phyloP scores from a whole-genome alignment of 2,888 invertebrate species.

The Caenorhabditis panamensis region DNA sequence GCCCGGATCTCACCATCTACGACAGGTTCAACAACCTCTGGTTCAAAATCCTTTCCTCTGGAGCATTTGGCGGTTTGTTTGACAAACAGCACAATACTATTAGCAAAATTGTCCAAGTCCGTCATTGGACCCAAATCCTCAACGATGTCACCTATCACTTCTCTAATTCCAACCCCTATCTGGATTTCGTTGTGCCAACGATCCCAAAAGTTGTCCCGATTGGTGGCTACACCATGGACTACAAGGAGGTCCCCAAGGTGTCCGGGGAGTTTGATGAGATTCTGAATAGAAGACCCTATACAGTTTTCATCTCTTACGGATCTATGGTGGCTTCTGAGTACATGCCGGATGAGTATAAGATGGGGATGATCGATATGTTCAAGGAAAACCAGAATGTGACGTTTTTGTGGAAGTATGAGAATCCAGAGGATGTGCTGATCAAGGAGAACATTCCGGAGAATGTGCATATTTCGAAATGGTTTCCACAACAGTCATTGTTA shows the following conservation, averaged over 20 bases:
- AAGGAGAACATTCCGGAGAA: constrained; percentile 36
- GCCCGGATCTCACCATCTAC: constrained; percentile 15
- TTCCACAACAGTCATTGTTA: constrained; percentile 41
- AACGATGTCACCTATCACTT: constrained; percentile 57
- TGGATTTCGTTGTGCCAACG: constrained; percentile 60
- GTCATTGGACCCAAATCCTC: constrained; percentile 52
- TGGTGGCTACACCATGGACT: constrained; percentile 42
- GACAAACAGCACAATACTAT: constrained; percentile 37
- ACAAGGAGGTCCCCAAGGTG: background rate
- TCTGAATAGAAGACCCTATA: constrained; percentile 14
- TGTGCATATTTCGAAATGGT: constrained; percentile 43
- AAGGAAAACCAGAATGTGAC: constrained; percentile 38
- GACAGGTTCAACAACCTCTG: constrained; percentile 49
- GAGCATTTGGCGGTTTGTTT: constrained; percentile 26
- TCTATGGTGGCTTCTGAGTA: constrained; percentile 36
- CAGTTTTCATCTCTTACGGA: constrained; percentile 52
- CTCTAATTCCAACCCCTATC: constrained; percentile 55
- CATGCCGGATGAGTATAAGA: constrained; percentile 42
- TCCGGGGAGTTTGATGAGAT: constrained; percentile 24
- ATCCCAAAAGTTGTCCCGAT: constrained; percentile 57
- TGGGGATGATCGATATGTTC: constrained; percentile 40
- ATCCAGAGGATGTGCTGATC: constrained; percentile 30
- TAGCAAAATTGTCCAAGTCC: constrained; percentile 11
- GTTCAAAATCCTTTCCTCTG: constrained; percentile 31
- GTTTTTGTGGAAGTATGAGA: constrained; percentile 58